A percentile compares a stretch with the other conserved stretches of the same genome.
These are phyloP conservation scores for Luffia ferchaultella DNA, from an alignment of 2,888 invertebrate species.

Conservation along the genomic window DNA sequence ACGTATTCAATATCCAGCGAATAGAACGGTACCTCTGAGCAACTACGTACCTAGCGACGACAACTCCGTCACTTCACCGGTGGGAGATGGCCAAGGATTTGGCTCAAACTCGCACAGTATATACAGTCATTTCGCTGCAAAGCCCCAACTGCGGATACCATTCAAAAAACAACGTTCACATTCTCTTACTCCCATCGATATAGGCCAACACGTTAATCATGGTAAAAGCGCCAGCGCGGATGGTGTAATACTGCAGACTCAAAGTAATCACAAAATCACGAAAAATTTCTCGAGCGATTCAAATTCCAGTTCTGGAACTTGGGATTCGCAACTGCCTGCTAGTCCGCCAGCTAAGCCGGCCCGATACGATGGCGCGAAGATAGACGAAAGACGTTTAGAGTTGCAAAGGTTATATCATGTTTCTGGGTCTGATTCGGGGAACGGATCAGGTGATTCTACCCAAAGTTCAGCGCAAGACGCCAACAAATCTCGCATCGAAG, in stretches of 20 bases:
- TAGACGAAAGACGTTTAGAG: slow-evolving; percentile 69
- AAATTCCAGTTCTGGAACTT: slow-evolving; percentile 53
- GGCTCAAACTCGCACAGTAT: slow-evolving; percentile 60
- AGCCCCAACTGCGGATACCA: slow-evolving; percentile 45
- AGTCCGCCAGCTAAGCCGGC: slow-evolving; percentile 70
- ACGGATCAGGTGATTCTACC: slow-evolving; percentile 86
- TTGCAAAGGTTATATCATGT: slow-evolving; percentile 76
- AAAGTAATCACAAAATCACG: slow-evolving; percentile 34
- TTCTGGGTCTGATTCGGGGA: slow-evolving; percentile 89
- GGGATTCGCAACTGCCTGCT: slow-evolving; percentile 61
- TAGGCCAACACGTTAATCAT: slow-evolving; percentile 47
- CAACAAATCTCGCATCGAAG: slow-evolving; percentile 68
- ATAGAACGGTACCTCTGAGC: slow-evolving; percentile 80
- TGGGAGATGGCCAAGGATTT: slow-evolving; percentile 34
- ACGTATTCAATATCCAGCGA: slow-evolving; percentile 84
- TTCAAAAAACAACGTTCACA: slow-evolving; percentile 76
- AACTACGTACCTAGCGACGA: slow-evolving; percentile 65
- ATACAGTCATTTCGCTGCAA: slow-evolving; percentile 50
- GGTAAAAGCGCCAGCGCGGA: slow-evolving; percentile 77
- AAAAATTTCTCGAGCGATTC: slow-evolving; percentile 57
- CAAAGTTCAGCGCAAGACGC: slow-evolving; percentile 73
- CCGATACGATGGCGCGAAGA: slow-evolving; percentile 60
- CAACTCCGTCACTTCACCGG: slow-evolving; percentile 34
- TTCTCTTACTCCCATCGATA: slow-evolving; percentile 73
- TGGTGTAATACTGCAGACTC: slow-evolving; percentile 68